phyloP scores from a whole-genome alignment of 2,888 invertebrate genomes.

The Labia minor region DNA sequence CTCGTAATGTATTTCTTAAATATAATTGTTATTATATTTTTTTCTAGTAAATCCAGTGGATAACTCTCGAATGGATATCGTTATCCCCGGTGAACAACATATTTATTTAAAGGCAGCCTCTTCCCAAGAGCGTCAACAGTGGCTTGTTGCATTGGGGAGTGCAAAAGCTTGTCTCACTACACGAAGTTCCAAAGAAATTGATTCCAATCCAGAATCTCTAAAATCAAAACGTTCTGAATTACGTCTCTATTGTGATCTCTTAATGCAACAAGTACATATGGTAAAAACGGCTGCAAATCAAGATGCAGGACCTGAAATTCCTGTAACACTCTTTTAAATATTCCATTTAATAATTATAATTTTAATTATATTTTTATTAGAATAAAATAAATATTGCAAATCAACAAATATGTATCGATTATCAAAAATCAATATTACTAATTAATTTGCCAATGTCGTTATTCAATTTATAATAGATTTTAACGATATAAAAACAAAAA shows the following conservation, averaged over 20 bases:
- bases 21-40: too few species aligned
- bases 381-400: not conserved
- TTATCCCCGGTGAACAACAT: constrained; percentile 71
- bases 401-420: not conserved
- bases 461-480: too few species aligned
- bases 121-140: constrained; percentile 65
- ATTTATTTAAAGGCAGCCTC: constrained; percentile 67
- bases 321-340: constrained; percentile 36
- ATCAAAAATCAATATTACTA: too few species aligned
- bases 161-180: constrained; percentile 58
- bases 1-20: too few species aligned
- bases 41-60: constrained; percentile 58
- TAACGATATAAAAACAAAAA: too few species aligned
- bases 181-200: constrained; percentile 35
- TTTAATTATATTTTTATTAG: too few species aligned
- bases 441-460: too few species aligned
- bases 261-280: constrained; percentile 74
- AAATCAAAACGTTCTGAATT: constrained; percentile 66
- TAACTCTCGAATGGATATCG: constrained; percentile 59
- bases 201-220: constrained; percentile 48
- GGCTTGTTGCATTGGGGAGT: constrained; percentile 70
- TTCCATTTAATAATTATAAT: not conserved
- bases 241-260: constrained; percentile 64
- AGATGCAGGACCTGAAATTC: constrained; percentile 47
- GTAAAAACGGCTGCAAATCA: constrained; percentile 52